phyloP scores from a whole-genome alignment of 2,113 vertebrate genomes.

The Bujurquina vittata region DNA sequence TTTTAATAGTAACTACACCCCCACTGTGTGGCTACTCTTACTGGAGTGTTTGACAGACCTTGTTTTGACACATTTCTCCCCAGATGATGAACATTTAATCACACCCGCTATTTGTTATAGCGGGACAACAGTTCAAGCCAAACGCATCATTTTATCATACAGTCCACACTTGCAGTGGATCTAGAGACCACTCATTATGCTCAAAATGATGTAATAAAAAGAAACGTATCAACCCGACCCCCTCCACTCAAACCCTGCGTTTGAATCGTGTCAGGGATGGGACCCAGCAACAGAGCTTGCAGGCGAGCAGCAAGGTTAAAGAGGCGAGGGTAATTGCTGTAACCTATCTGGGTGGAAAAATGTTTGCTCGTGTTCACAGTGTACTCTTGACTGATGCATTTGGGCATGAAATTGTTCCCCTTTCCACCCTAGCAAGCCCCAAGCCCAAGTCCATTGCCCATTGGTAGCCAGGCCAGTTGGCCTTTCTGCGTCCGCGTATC shows the following conservation, averaged over 20 bases:
- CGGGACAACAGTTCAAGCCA: background rate
- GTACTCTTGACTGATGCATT: slow-evolving; percentile 69
- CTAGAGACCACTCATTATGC: background rate
- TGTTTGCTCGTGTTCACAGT: slow-evolving; percentile 69
- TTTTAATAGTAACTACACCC: slow-evolving; percentile 22
- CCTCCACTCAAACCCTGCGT: slow-evolving; percentile 4
- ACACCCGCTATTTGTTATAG: background rate
- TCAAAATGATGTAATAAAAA: slow-evolving; percentile 64
- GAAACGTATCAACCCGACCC: slow-evolving; percentile 46
- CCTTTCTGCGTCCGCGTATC: slow-evolving; percentile 25
- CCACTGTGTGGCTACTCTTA: slow-evolving; percentile 2
- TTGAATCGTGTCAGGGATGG: slow-evolving; percentile 16
- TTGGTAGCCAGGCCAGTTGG: slow-evolving; percentile 34
- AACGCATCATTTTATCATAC: background rate
- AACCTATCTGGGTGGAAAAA: slow-evolving; percentile 76
- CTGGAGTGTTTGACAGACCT: slow-evolving; percentile 15
- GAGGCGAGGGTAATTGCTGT: slow-evolving; percentile 76
- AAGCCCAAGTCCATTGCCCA: slow-evolving; percentile 47
- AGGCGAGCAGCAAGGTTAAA: slow-evolving; percentile 67
- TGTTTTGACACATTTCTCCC: slow-evolving; percentile 33
- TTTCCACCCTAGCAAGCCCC: slow-evolving; percentile 62
- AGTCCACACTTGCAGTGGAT: background rate
- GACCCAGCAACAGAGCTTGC: slow-evolving; percentile 57
- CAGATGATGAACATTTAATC: slow-evolving; percentile 41
- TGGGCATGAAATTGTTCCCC: slow-evolving; percentile 74